phyloP scores from a whole-genome alignment of 2,888 invertebrate genomes.

The Hipparchia sbordonii region DNA sequence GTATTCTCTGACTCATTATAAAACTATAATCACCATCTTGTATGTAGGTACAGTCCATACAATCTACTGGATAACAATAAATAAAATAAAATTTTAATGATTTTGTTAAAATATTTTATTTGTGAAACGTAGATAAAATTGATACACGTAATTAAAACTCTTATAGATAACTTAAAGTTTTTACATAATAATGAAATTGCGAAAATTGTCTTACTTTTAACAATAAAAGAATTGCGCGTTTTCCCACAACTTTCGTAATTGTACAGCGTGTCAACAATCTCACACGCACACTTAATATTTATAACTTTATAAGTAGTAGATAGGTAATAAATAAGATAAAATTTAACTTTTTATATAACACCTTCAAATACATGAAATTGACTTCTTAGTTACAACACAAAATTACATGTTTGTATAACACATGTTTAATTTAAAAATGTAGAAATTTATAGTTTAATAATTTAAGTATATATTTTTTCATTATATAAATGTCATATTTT shows the following conservation, averaged over 20 bases:
- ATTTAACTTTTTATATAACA: slow-evolving; percentile 60
- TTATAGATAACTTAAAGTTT: slow-evolving; percentile 78
- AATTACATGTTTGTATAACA: slow-evolving; percentile 65
- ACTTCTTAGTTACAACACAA: slow-evolving; percentile 73
- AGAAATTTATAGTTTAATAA: slow-evolving; percentile 21
- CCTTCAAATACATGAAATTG: slow-evolving; percentile 74
- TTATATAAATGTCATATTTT: slow-evolving; percentile 12
- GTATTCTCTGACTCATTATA: no score
- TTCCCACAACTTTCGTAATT: slow-evolving; percentile 60
- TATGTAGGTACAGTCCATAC: background rate
- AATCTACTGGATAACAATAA: background rate
- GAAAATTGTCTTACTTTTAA: slow-evolving; percentile 73
- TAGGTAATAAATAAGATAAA: slow-evolving; percentile 49
- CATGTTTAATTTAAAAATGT: slow-evolving; percentile 26
- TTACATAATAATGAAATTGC: slow-evolving; percentile 78
- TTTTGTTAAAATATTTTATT: slow-evolving; percentile 82
- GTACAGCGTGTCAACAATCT: slow-evolving; percentile 65
- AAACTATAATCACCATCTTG: no score
- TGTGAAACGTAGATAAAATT: slow-evolving; percentile 83
- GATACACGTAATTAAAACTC: slow-evolving; percentile 83
- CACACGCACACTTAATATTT: slow-evolving; percentile 65
- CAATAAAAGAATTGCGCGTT: slow-evolving; percentile 64
- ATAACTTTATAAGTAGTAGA: slow-evolving; percentile 49
- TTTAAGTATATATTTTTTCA: slow-evolving; percentile 8
- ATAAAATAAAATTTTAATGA: slow-evolving; percentile 38